A percentile compares a stretch with the other conserved stretches of the same genome.
phyloP scores from a whole-genome alignment of 1,140 invertebrate genomes.

The Papilio xuthus region DNA sequence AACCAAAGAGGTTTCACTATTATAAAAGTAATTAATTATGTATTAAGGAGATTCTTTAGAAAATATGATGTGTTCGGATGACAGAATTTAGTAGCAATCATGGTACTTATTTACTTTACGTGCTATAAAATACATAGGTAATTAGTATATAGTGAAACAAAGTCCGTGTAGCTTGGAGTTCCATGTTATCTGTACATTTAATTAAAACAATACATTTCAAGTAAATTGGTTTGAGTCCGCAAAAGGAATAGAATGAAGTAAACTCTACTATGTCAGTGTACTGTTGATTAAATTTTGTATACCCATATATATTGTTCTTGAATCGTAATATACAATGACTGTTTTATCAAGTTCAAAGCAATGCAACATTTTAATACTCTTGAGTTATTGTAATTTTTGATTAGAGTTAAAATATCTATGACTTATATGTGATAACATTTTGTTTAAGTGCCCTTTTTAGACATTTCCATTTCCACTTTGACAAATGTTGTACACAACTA shows the following conservation, averaged over 20 bases:
- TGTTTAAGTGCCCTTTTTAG: no score
- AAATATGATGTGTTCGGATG: background rate
- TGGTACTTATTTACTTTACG: background rate
- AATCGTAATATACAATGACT: background rate
- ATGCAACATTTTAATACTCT: background rate
- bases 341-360: background rate
- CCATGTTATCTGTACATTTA: constrained; percentile 14
- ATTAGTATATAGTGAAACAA: background rate
- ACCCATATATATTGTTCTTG: background rate
- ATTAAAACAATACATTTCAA: constrained; percentile 29
- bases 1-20: background rate
- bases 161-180: background rate
- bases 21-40: background rate
- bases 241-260: constrained; percentile 13
- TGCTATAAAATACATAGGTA: background rate
- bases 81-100: background rate
- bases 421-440: no score
- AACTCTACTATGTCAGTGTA: background rate
- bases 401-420: no score
- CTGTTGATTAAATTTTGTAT: constrained; percentile 16
- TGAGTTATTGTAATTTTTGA: background rate
- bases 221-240: constrained; percentile 11
- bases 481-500: no score
- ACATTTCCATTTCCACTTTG: no score
- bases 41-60: background rate